phyloP scores from a whole-genome alignment of 2,797 vertebrate species.

The Mus minutoides region DNA sequence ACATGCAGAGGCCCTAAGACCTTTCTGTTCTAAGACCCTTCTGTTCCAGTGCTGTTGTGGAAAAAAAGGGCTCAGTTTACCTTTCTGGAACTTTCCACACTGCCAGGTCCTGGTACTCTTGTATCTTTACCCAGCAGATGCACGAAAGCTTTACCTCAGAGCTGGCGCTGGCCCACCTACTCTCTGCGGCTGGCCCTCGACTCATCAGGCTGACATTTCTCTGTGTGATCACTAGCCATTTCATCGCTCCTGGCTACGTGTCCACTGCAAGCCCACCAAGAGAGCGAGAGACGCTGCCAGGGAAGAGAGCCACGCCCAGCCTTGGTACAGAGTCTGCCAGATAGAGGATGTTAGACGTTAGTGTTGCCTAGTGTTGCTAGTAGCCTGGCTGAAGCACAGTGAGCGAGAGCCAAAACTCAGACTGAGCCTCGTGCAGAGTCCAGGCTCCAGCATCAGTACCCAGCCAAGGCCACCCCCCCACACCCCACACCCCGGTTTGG shows the following conservation, averaged over 20 bases:
- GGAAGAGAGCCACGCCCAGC: background rate
- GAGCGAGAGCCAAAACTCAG: conserved; percentile 9
- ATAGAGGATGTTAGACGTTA: background rate
- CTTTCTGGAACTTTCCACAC: background rate
- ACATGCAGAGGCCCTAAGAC: background rate
- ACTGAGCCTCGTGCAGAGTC: background rate
- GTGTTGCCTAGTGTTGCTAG: too few relatives aligned
- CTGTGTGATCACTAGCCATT: background rate
- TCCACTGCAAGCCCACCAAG: background rate
- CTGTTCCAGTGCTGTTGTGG: background rate
- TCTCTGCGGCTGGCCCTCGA: background rate
- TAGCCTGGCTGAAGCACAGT: background rate
- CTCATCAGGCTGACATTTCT: background rate
- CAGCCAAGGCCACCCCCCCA: background rate
- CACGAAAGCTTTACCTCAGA: background rate
- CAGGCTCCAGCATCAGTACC: background rate
- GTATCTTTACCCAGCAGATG: background rate
- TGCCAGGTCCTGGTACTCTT: too few relatives aligned
- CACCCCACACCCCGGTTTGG: conserved; percentile 1
- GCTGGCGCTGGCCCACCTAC: background rate
- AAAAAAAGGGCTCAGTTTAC: background rate
- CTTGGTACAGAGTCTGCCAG: background rate
- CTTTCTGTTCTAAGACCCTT: background rate
- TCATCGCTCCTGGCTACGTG: background rate
- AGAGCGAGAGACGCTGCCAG: background rate